Percentiles rank a stretch among this genome's conserved stretches.
Conservation (phyloP, 2,113 vertebrate genomes). For the Greenwoodochromis staneri region DNA sequence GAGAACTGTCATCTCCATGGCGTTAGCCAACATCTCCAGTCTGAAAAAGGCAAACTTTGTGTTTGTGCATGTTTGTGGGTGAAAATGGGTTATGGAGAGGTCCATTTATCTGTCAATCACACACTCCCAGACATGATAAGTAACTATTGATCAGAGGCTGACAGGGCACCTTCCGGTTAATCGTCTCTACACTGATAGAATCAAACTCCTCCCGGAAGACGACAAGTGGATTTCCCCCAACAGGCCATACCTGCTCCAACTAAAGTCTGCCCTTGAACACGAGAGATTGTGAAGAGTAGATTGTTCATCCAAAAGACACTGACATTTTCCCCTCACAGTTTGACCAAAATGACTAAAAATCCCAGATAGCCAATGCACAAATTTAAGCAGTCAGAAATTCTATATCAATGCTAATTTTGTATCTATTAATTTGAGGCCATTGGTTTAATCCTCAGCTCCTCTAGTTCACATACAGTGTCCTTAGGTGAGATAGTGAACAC, state of each 20-base stretch:
- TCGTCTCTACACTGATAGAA: slow-evolving; percentile 48
- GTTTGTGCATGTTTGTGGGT: not conserved
- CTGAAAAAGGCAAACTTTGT: not conserved
- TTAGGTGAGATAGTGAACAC: not conserved
- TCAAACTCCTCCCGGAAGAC: slow-evolving; percentile 54
- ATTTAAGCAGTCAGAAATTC: not conserved
- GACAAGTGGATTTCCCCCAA: slow-evolving; percentile 29
- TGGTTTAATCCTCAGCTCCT: not conserved
- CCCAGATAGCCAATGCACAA: not conserved
- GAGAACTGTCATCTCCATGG: not conserved
- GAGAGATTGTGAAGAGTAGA: not conserved
- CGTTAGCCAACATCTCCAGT: not conserved
- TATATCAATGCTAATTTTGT: not conserved
- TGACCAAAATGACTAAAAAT: not conserved
- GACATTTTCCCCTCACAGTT: not conserved
- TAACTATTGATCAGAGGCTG: slow-evolving; percentile 57
- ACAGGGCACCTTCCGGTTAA: slow-evolving; percentile 44
- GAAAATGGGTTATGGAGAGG: not conserved
- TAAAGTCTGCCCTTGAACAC: not conserved
- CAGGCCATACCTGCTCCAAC: not conserved
- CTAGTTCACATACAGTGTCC: not conserved
- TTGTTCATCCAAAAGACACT: not conserved
- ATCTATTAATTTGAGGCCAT: not conserved
- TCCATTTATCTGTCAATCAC: slow-evolving; percentile 36
- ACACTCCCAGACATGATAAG: slow-evolving; percentile 61